Evolutionary conservation across 2,113 vertebrate species (phyloP).

Genomic region (Grammomys surdaster): DNA sequence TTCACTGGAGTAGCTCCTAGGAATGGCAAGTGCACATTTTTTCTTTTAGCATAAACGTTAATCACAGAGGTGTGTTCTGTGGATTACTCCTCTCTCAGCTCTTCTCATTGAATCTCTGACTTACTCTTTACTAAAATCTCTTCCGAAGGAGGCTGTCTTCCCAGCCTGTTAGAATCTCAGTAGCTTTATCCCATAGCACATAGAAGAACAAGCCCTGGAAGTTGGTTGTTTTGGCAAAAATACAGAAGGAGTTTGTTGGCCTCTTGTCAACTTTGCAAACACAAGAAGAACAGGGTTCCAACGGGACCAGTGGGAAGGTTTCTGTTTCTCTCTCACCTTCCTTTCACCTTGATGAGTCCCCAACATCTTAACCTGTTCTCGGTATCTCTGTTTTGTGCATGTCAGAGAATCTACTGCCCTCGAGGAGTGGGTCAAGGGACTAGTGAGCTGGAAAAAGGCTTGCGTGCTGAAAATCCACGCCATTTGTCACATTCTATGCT

Average conservation of each 20-base stretch:
- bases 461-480: background rate
- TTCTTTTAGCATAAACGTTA: background rate
- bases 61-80: background rate
- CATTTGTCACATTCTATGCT: background rate
- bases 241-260: background rate
- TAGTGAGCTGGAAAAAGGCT: background rate
- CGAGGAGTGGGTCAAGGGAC: background rate
- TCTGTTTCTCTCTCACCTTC: background rate
- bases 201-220: background rate
- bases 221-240: background rate
- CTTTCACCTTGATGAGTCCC: background rate
- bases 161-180: background rate
- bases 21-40: background rate
- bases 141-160: background rate
- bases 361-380: background rate
- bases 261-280: background rate
- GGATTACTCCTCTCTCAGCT: no score
- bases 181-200: background rate
- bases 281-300: accelerated
- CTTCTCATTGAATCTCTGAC: background rate
- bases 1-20: background rate
- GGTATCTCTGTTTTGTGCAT: background rate
- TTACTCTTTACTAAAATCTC: background rate
- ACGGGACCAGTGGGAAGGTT: no score
- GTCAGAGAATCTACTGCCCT: background rate